Conservation (phyloP, 2,113 vertebrate genomes). For the Leptobrachium leishanense region DNA sequence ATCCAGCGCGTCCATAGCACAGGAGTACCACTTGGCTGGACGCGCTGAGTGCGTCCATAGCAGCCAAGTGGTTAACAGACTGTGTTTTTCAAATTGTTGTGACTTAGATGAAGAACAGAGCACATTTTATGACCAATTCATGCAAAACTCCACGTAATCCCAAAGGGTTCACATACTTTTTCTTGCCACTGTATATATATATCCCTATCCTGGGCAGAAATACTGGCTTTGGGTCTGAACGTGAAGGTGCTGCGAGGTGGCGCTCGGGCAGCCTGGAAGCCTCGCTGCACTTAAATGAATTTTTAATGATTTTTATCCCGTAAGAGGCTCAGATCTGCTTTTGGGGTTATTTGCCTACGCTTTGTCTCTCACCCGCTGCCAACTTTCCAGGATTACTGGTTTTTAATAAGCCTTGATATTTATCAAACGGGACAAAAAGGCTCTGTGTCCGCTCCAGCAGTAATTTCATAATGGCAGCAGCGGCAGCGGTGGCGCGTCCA, state of each 20-base stretch:
- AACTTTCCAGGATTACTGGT: conserved; percentile 39
- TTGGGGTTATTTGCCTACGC: conserved; percentile 16
- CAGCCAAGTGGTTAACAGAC: too few relatives aligned
- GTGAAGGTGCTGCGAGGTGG: background rate
- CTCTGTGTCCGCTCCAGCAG: conserved; percentile 4
- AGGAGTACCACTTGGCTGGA: too few relatives aligned
- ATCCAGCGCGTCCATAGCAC: too few relatives aligned
- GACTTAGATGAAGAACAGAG: too few relatives aligned
- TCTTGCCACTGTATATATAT: too few relatives aligned
- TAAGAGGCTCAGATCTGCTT: conserved; percentile 20
- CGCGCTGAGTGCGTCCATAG: too few relatives aligned
- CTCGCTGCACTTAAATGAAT: conserved; percentile 13
- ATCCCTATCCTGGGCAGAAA: too few relatives aligned
- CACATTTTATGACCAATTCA: too few relatives aligned
- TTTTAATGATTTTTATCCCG: conserved; percentile 30
- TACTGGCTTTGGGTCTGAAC: too few relatives aligned
- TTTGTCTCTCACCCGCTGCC: conserved; percentile 18
- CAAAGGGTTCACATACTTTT: too few relatives aligned
- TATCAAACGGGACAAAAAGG: conserved; percentile 17
- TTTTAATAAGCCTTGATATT: conserved; percentile 33
- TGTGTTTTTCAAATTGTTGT: too few relatives aligned
- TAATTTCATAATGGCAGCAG: conserved; percentile 32
- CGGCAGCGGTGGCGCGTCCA: background rate
- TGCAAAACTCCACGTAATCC: too few relatives aligned
- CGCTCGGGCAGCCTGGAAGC: conserved; percentile 25